phyloP scores from a whole-genome alignment of 64 coral and sea anemone species.

The Trachythela sp. region DNA sequence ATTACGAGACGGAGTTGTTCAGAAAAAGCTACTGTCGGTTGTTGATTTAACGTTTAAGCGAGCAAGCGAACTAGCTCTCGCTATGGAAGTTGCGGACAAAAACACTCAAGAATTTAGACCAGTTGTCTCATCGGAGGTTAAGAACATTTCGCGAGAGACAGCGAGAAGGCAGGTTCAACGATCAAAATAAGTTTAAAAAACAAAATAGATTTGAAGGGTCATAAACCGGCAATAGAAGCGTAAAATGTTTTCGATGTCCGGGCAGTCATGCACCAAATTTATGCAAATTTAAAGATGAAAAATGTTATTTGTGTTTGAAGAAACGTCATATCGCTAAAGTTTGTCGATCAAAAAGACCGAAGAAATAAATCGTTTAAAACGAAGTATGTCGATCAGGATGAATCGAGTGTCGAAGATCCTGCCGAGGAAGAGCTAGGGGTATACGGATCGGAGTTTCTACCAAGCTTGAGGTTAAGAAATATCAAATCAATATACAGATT shows the following conservation, averaged over 20 bases:
- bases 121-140: not conserved
- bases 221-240: too few relatives aligned
- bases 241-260: not conserved
- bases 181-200: not conserved
- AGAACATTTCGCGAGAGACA: not conserved
- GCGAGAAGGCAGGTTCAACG: not conserved
- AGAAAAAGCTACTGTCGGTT: not conserved
- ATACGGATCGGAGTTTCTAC: not conserved
- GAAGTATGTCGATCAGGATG: not conserved
- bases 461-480: not conserved
- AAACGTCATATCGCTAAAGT: not conserved
- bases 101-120: not conserved
- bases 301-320: not conserved
- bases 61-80: not conserved
- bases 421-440: not conserved
- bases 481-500: not conserved
- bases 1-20: not conserved
- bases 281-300: slow-evolving; percentile 12
- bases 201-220: not conserved
- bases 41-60: not conserved
- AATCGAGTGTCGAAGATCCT: not conserved
- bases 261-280: slow-evolving; percentile 2
- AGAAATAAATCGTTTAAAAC: not conserved
- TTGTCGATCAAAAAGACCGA: not conserved
- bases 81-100: not conserved